A percentile compares a stretch with the other conserved stretches of the same genome.
Evolutionary conservation across 2,113 vertebrate genomes (phyloP).

Genomic region (Kryptolebias marmoratus): DNA sequence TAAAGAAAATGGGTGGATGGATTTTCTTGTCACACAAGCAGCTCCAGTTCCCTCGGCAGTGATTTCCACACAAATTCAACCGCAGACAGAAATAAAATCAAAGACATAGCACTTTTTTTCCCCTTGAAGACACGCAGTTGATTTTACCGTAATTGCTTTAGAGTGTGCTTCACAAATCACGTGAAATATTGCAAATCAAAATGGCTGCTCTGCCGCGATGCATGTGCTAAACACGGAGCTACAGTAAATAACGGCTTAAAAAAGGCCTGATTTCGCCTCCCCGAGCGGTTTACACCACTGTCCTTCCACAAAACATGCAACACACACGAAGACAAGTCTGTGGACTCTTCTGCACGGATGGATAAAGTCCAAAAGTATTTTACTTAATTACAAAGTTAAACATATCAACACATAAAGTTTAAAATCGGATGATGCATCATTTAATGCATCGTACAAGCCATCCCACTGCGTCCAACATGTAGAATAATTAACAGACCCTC

Average conservation of each 20-base stretch:
- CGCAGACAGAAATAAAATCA: slow-evolving; percentile 11
- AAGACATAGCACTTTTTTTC: slow-evolving; percentile 16
- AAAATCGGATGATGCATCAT: no score
- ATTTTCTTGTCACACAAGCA: no score
- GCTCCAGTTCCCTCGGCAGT: background rate
- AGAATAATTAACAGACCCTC: no score
- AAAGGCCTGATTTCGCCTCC: slow-evolving; percentile 12
- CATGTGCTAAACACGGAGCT: slow-evolving; percentile 12
- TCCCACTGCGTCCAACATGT: no score
- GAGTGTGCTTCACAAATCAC: slow-evolving; percentile 22
- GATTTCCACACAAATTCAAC: slow-evolving; percentile 10
- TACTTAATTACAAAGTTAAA: no score
- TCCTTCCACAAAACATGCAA: slow-evolving; percentile 35
- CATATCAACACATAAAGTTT: no score
- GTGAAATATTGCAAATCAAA: slow-evolving; percentile 41
- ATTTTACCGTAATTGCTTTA: slow-evolving; percentile 40
- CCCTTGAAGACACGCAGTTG: slow-evolving; percentile 5
- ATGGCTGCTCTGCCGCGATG: slow-evolving; percentile 5
- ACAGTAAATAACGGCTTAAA: slow-evolving; percentile 26
- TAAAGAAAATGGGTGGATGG: no score
- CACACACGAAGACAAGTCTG: slow-evolving; percentile 31
- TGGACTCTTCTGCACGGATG: no score
- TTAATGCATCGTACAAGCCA: no score
- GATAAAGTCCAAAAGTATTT: no score
- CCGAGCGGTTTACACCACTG: slow-evolving; percentile 14